Base-by-base conservation (phyloP, 2,888 invertebrate genomes). In the Eutolmus rufibarbis region DNA sequence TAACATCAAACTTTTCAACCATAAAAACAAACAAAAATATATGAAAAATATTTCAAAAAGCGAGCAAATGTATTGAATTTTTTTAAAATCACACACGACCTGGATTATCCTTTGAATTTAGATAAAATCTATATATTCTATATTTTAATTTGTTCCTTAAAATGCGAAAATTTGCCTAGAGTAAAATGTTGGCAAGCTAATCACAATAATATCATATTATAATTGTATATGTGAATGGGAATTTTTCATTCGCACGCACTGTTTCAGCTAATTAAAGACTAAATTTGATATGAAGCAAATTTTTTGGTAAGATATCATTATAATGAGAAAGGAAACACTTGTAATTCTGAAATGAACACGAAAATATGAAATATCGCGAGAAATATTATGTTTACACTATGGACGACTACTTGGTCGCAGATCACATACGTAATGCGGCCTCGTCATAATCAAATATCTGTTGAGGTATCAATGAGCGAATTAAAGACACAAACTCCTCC, bases 391-490 rank as follows among this genome's bases (percentile, higher is more conserved):
- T 66, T 66, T 66, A 66, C 66, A 66, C 28, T 66, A 66, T 9
- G 8, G n/a, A 2, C 56, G 56, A 56, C 19, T 19, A 7, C 16
- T 56, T 66, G 7, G 28, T 66, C 12, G 66, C 23, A 66, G 12
- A 23, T 28, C 19, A 12, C 28, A 66, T 76, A 76, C 76, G 76
- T 56, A 51, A 51, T 56, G 23, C 31, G 37, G 34, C 37, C 82
- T 82, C 82, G 82, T 82, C 82, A 82, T 82, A 82, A 82, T 82
- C 57, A 66, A 34, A 82, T 23, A 82, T 82, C 66, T 82, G 82
- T 82, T 82, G 82, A 82, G 82, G 82, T 51, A 82, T 82, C 82
- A 82, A 82, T 82, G 82, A 82, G 82, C 57, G 66, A 82, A 82
- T 66, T 66, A 40, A 82, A 82, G 19, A 37, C 57, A 28, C 66